These are phyloP conservation scores for Rhynchonema sp. DNA, from an alignment of 2,888 invertebrate genomes.

Conservation along the genomic window DNA sequence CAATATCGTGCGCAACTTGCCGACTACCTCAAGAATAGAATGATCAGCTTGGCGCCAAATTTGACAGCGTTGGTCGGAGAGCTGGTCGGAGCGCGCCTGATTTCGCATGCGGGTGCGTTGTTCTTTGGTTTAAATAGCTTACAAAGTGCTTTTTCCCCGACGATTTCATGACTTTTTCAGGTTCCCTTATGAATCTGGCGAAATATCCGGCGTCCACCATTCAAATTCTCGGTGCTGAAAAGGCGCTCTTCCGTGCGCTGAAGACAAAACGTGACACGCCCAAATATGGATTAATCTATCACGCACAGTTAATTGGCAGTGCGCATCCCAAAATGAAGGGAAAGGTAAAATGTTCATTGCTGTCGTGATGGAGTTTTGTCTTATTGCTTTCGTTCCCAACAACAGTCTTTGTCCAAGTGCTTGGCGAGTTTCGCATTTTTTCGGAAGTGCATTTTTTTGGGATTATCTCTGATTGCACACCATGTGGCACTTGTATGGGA, in stretches of 20 bases:
- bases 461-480: too few relatives aligned
- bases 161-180: slow-evolving; percentile 19
- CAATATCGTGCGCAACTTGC: slow-evolving; percentile 64
- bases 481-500: neutral
- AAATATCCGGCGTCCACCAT: slow-evolving; percentile 95
- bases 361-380: too few relatives aligned
- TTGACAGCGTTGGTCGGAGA: slow-evolving; percentile 85
- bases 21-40: slow-evolving; percentile 76
- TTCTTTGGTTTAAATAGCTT: neutral
- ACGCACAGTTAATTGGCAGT: slow-evolving; percentile 76
- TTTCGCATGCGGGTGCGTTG: slow-evolving; percentile 67
- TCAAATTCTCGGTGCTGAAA: slow-evolving; percentile 94
- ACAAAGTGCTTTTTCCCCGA: too few relatives aligned
- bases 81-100: slow-evolving; percentile 81
- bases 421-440: too few relatives aligned
- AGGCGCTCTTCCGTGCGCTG: slow-evolving; percentile 82
- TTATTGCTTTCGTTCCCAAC: too few relatives aligned
- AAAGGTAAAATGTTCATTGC: slow-evolving; percentile 29
- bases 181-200: slow-evolving; percentile 75
- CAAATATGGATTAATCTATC: slow-evolving; percentile 94
- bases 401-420: too few relatives aligned
- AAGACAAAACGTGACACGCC: slow-evolving; percentile 95
- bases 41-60: slow-evolving; percentile 98
- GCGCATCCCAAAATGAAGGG: slow-evolving; percentile 76
- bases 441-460: too few relatives aligned